These are phyloP conservation scores for Shinisaurus crocodilurus DNA, from an alignment of 2,113 vertebrate species.

Conservation along the genomic window DNA sequence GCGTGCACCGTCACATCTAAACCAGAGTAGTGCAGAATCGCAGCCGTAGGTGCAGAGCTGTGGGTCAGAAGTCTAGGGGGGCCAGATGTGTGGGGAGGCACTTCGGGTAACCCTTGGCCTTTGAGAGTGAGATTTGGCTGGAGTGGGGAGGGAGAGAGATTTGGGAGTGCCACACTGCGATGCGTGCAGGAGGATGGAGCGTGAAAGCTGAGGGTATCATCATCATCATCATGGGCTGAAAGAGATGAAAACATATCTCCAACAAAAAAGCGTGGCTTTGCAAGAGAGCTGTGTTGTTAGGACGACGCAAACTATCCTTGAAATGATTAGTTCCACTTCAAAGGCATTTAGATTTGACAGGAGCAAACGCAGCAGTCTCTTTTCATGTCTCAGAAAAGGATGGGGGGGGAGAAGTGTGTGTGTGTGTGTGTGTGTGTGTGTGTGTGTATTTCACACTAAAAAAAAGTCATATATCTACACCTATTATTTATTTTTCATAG, in stretches of 20 bases:
- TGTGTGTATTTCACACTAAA: conserved; percentile 81
- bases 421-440: background rate
- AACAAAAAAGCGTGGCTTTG: conserved; percentile 92
- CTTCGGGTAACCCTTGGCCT: conserved; percentile 80
- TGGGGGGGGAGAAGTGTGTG: conserved; percentile 11
- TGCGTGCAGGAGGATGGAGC: conserved; percentile 92
- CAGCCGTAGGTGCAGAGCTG: background rate
- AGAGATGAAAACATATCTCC: conserved; percentile 98
- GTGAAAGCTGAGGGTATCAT: conserved; percentile 86
- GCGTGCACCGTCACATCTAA: too few species aligned
- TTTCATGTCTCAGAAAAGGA: conserved; percentile 86
- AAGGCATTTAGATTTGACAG: conserved; percentile 98
- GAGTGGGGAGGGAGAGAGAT: conserved; percentile 58
- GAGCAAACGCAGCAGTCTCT: conserved; percentile 88
- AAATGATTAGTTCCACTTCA: conserved; percentile 99
- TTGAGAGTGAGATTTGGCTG: conserved; percentile 79
- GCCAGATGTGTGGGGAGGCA: conserved; percentile 28
- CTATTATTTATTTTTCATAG: conserved; percentile 92
- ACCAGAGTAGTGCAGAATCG: too few species aligned
- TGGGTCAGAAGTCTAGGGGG: background rate
- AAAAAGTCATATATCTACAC: conserved; percentile 88
- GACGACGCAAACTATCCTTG: conserved; percentile 99
- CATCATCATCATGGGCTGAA: conserved; percentile 96
- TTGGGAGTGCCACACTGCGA: conserved; percentile 81
- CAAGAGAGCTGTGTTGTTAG: conserved; percentile 99